Evolutionary conservation across 2,797 vertebrate genomes (phyloP).

Genomic region (Bovichtus variegatus): DNA sequence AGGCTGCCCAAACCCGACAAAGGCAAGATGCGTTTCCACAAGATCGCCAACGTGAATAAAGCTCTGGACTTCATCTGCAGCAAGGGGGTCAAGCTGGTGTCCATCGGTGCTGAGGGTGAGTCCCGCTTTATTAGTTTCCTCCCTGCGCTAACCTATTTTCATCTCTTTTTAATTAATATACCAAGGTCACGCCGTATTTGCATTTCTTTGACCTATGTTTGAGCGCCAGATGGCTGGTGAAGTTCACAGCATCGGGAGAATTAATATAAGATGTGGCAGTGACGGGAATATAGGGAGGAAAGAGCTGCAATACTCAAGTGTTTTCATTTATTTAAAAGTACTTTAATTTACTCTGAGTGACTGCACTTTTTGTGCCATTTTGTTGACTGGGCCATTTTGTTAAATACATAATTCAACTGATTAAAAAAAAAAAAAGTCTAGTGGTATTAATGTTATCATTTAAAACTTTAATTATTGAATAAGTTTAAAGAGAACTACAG

Average conservation of each 20-base stretch:
- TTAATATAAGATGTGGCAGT: constrained; percentile 22
- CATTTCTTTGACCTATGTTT: constrained; percentile 9
- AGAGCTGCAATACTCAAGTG: not conserved
- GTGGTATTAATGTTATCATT: not conserved
- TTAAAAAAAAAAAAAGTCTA: not conserved
- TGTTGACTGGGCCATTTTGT: not conserved
- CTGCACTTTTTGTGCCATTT: not conserved
- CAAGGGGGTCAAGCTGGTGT: constrained; percentile 94
- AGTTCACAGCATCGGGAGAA: constrained; percentile 16
- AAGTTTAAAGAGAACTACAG: not conserved
- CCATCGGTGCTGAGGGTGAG: constrained; percentile 92
- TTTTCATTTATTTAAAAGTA: not conserved
- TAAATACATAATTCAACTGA: not conserved
- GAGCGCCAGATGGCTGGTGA: constrained; percentile 35
- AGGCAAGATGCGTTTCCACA: constrained; percentile 96
- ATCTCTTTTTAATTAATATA: constrained; percentile 3
- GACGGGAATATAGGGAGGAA: constrained; percentile 11
- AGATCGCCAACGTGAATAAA: constrained; percentile 95
- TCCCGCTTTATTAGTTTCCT: not conserved
- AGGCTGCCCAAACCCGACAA: constrained; percentile 94
- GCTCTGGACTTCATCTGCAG: constrained; percentile 94
- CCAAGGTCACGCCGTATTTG: constrained; percentile 30
- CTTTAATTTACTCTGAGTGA: not conserved
- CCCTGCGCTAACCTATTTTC: not conserved
- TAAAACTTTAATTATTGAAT: not conserved